Conservation (phyloP, 1,140 invertebrate genomes). For the Oryctes rhinoceros region DNA sequence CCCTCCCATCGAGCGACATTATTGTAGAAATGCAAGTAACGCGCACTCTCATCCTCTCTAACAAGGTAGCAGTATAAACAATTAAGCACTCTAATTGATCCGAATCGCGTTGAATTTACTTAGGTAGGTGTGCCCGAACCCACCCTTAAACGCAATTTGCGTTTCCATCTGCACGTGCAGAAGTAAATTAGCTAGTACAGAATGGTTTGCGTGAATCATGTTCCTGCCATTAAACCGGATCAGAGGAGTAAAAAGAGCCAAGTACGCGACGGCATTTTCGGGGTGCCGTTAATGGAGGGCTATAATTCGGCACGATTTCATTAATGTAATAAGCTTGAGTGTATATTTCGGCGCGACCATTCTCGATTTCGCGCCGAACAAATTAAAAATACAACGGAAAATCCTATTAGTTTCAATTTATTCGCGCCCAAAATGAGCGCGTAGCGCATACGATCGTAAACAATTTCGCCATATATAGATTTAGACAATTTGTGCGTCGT, state of each 20-base stretch:
- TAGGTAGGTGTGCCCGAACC: background rate
- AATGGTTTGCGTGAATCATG: conserved; percentile 4
- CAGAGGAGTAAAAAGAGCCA: background rate
- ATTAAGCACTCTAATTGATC: background rate
- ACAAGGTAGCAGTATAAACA: background rate
- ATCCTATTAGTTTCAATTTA: too few relatives aligned
- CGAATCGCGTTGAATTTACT: background rate
- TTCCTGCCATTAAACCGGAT: background rate
- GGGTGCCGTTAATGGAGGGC: background rate
- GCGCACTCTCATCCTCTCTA: too few relatives aligned
- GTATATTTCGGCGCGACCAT: too few relatives aligned
- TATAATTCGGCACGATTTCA: background rate
- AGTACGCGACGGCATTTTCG: background rate
- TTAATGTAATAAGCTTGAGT: too few relatives aligned
- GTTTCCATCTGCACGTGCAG: conserved; percentile 13
- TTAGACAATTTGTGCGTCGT: too few relatives aligned
- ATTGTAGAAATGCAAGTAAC: too few relatives aligned
- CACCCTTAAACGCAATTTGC: conserved; percentile 5
- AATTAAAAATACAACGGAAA: too few relatives aligned
- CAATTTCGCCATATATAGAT: too few relatives aligned
- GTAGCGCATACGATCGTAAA: too few relatives aligned
- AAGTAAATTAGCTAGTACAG: conserved; percentile 6
- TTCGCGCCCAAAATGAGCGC: too few relatives aligned
- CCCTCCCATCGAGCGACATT: too few relatives aligned
- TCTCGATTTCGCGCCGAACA: too few relatives aligned